phyloP scores from a whole-genome alignment of 2,888 invertebrate species.

The Stomorhina lunata region DNA sequence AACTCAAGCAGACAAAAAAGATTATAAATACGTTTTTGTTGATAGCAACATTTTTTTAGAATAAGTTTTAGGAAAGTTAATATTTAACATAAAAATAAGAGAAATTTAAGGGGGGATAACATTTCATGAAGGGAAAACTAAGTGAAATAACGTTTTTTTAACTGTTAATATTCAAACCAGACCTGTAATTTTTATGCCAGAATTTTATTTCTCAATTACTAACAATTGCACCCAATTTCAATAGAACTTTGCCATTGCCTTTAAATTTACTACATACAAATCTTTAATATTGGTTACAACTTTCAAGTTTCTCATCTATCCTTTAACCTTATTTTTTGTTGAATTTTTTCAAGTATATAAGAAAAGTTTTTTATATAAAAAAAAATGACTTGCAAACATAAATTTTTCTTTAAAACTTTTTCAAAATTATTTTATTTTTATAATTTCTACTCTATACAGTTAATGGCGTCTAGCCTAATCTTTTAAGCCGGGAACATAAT shows the following conservation, averaged over 20 bases:
- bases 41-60: background rate
- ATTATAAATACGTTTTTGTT: background rate
- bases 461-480: conserved; percentile 58
- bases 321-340: background rate
- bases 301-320: too few relatives aligned
- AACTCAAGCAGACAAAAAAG: conserved; percentile 18
- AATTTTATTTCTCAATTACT: too few relatives aligned
- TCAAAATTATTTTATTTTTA: conserved; percentile 33
- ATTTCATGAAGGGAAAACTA: too few relatives aligned
- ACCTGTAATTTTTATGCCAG: too few relatives aligned
- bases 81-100: background rate
- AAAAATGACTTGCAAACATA: conserved; percentile 8
- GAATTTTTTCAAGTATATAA: conserved; percentile 14
- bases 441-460: background rate
- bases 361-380: conserved; percentile 44
- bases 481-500: conserved; percentile 55
- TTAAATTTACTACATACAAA: background rate
- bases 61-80: background rate
- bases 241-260: background rate
- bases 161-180: too few relatives aligned
- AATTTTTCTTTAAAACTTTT: conserved; percentile 37
- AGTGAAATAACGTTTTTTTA: too few relatives aligned
- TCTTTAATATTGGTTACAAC: conserved; percentile 42
- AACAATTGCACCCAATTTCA: too few relatives aligned
- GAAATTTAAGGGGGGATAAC: too few relatives aligned